A percentile compares a stretch with the other conserved stretches of the same genome.
Conservation (phyloP, 2,113 vertebrate species). For the Xiphophorus hellerii region DNA sequence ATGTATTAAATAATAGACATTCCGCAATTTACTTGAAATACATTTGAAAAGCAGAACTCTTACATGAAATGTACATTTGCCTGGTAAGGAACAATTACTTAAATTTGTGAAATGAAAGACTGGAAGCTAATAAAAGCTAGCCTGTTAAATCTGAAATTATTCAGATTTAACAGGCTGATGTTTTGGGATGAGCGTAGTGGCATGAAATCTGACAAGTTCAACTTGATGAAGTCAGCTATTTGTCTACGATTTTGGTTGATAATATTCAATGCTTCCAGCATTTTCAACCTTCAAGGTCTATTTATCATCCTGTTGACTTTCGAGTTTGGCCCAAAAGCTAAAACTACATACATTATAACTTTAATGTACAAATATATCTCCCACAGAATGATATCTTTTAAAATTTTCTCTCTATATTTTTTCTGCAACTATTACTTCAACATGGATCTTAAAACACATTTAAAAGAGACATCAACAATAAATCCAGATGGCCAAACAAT, state of each 20-base stretch:
- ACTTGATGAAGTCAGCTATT: conserved; percentile 40
- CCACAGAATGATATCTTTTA: conserved; percentile 1
- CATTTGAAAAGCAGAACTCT: neutral
- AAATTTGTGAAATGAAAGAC: neutral
- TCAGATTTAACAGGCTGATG: neutral
- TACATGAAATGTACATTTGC: neutral
- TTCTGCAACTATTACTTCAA: neutral
- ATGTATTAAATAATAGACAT: neutral
- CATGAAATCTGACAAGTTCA: conserved; percentile 16
- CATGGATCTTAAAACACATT: too few species aligned
- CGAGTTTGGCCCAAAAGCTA: conserved; percentile 1
- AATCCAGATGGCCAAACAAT: too few species aligned
- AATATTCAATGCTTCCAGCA: neutral
- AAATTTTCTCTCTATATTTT: neutral
- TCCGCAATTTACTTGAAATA: neutral
- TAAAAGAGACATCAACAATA: too few species aligned
- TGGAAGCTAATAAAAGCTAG: neutral
- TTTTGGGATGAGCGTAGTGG: neutral
- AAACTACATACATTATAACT: neutral
- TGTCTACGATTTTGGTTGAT: conserved; percentile 19
- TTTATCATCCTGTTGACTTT: conserved; percentile 43
- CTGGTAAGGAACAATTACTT: neutral
- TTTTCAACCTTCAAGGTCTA: neutral
- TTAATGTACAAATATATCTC: neutral
- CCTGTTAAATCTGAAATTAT: neutral